Evolutionary conservation across 2,113 vertebrate species (phyloP).

Genomic region (Struthidea cinerea): DNA sequence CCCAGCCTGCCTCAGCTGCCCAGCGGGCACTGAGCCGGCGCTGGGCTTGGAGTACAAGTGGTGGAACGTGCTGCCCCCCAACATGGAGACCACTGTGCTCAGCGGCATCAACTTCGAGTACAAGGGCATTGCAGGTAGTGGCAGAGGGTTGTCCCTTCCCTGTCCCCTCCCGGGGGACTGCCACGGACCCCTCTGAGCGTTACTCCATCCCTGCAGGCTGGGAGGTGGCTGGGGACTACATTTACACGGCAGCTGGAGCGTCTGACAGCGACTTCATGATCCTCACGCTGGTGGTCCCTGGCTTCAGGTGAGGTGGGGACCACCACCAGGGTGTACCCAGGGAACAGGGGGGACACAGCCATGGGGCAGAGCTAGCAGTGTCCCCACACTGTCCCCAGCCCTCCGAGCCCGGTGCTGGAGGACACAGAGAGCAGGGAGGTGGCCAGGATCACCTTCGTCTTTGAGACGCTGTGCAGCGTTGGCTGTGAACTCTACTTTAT

Average conservation of each 20-base stretch:
- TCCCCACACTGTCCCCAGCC: slow-evolving; percentile 56
- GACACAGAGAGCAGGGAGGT: slow-evolving; percentile 78
- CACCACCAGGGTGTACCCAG: not conserved
- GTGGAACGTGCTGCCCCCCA: slow-evolving; percentile 90
- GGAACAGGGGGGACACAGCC: fast-evolving
- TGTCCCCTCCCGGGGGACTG: fast-evolving
- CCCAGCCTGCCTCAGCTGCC: slow-evolving; percentile 84
- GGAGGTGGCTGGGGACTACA: slow-evolving; percentile 92
- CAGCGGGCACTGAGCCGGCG: slow-evolving; percentile 82
- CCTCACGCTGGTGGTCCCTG: slow-evolving; percentile 82
- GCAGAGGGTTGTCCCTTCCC: not conserved
- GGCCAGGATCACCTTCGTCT: slow-evolving; percentile 88
- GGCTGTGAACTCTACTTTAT: slow-evolving; percentile 87
- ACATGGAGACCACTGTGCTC: slow-evolving; percentile 86
- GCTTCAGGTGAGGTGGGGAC: slow-evolving; percentile 83
- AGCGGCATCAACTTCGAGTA: slow-evolving; percentile 79
- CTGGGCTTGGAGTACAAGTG: slow-evolving; percentile 93
- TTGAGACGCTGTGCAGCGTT: slow-evolving; percentile 84
- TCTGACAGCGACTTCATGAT: slow-evolving; percentile 88
- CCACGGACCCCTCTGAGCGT: fast-evolving
- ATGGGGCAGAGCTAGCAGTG: not conserved
- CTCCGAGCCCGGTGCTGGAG: slow-evolving; percentile 69
- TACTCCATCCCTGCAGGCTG: slow-evolving; percentile 75
- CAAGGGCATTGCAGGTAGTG: slow-evolving; percentile 79
- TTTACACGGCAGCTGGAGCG: slow-evolving; percentile 86